A percentile compares a stretch with the other conserved stretches of the same genome.
phyloP scores from a whole-genome alignment of 2,888 invertebrate genomes.

The Carpatolechia fugitivella region DNA sequence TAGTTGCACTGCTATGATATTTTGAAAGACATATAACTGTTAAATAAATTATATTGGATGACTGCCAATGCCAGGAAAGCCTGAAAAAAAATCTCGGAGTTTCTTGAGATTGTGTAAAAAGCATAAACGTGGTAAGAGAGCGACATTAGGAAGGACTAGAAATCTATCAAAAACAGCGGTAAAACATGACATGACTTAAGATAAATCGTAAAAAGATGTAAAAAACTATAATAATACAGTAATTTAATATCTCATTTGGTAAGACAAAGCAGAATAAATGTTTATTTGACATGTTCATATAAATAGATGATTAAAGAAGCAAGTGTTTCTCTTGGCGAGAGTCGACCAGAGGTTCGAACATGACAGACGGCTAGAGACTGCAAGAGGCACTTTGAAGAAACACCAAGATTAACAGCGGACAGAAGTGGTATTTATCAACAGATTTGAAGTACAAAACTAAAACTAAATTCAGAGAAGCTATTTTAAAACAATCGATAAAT shows the following conservation, averaged over 20 bases:
- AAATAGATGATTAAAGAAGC: not conserved
- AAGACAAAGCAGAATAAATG: not conserved
- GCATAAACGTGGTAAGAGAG: not conserved
- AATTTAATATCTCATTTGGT: too few relatives aligned
- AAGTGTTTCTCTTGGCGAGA: slow-evolving; percentile 7
- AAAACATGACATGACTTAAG: too few relatives aligned
- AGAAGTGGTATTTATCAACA: slow-evolving; percentile 14
- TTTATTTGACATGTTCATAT: not conserved
- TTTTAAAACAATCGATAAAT: slow-evolving; percentile 18
- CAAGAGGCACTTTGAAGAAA: not conserved
- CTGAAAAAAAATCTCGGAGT: slow-evolving; percentile 18
- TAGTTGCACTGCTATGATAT: slow-evolving; percentile 49
- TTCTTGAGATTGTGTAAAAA: slow-evolving; percentile 1
- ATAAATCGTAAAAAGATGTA: too few relatives aligned
- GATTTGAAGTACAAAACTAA: slow-evolving; percentile 6
- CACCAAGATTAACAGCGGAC: slow-evolving; percentile 9
- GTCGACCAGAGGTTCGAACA: not conserved
- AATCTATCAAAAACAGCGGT: too few relatives aligned
- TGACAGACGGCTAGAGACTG: slow-evolving; percentile 1
- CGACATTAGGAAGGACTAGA: too few relatives aligned
- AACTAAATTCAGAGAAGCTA: slow-evolving; percentile 14
- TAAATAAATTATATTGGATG: slow-evolving; percentile 62
- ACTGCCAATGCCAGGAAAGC: slow-evolving; percentile 46
- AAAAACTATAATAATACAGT: too few relatives aligned
- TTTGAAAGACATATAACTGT: slow-evolving; percentile 60